Base-by-base conservation (phyloP, 2,888 invertebrate genomes). In the Pandemis heparana region DNA sequence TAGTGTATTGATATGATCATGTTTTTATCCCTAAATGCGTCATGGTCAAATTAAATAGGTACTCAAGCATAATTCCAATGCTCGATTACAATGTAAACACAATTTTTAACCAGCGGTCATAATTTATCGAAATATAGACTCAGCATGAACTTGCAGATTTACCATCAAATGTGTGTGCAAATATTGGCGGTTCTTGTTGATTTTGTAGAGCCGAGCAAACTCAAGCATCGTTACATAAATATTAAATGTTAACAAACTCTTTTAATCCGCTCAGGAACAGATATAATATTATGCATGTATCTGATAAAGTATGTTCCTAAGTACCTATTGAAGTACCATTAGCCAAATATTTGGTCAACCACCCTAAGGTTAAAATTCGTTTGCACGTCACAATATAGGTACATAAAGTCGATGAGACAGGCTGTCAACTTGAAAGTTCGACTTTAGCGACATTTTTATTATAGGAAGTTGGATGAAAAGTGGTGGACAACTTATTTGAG, bases 1-100 rank as follows among this genome's bases (percentile, higher is more conserved):
- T 23, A 53, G 8, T 41, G 3, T 12, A 7, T 53, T 38, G 61
- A 62, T 53, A 65, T 43, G 61, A 66, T 61, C 64, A 64, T 53
- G 9, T 43, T 56, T 18, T 48, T 62, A 56, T 67, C 53, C 67
- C 53, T 51, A 67, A 48, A 46, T 66, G 62, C 12, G 18, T 67
- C 71, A 72, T 32, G 12, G 51, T 38, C 41, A 12, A 39, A 65
- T 60, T 65, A 60, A 39, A 1, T 48, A 18, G 41, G 51, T 18
- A 18, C 51, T 53, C 7, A 56, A 23, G 12, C 10, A 53, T 69
- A 41, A 62, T 41, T 51, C 41, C 6, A 69, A 32, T 18, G 18
- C 69, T 62, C 41, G 39, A 39, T 63, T 67, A 63, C 39, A 12
- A 39, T 53, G 3, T 56, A 43, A 56, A 23, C n/a, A 59, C 9